Evolutionary conservation across 1,140 invertebrate species (phyloP).

Genomic region (Spodoptera frugiperda): DNA sequence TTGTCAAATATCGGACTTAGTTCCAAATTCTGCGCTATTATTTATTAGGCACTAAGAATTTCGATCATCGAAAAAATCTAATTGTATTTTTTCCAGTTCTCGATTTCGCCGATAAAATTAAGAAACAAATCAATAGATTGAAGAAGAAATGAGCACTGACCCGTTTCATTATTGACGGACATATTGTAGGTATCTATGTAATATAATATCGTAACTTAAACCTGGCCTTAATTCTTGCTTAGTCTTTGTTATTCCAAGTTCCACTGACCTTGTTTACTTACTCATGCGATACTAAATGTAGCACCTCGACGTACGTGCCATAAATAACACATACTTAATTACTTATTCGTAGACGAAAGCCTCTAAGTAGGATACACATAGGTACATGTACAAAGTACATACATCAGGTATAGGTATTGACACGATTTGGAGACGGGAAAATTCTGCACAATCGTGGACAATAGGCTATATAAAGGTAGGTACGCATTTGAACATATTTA

Average conservation of each 20-base stretch:
- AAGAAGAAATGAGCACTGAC: no score
- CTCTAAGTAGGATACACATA: not conserved
- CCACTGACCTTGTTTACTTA: conserved; percentile 5
- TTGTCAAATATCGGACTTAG: no score
- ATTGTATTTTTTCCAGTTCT: no score
- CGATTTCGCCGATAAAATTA: no score
- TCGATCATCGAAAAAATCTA: no score
- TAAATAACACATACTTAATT: conserved; percentile 11
- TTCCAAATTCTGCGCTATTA: no score
- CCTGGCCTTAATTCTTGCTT: not conserved
- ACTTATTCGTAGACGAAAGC: conserved; percentile 11
- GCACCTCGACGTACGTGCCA: not conserved
- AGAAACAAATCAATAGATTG: no score
- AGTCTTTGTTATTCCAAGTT: not conserved
- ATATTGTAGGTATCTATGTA: no score
- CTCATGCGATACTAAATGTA: not conserved
- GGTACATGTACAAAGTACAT: not conserved
- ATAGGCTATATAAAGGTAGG: not conserved
- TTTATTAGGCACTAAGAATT: no score
- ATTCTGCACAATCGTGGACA: not conserved
- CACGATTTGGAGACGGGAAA: not conserved
- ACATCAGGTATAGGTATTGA: not conserved
- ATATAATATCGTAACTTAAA: not conserved
- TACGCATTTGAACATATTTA: not conserved
- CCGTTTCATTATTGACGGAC: no score